Conservation (phyloP, 1,140 invertebrate species). For the Caenorhabditis tropicalis region DNA sequence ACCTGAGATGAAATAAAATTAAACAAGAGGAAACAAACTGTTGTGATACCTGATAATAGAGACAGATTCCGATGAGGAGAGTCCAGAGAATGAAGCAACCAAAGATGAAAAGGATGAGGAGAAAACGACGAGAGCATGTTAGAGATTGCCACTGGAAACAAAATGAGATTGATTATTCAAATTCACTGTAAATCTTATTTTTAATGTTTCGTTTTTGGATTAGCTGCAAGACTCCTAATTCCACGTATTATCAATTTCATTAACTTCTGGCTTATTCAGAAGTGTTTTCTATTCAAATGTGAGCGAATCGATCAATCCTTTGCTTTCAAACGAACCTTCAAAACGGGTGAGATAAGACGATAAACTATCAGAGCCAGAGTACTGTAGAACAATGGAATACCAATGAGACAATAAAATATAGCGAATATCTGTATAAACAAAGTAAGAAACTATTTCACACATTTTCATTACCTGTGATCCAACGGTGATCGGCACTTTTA, state of each 20-base stretch:
- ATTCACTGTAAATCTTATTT: no score
- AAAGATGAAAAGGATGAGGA: constrained; percentile 33
- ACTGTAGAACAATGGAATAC: constrained; percentile 56
- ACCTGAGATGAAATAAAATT: neutral
- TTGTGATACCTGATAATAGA: constrained; percentile 48
- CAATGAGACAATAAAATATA: constrained; percentile 52
- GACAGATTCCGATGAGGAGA: constrained; percentile 53
- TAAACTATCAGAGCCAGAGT: constrained; percentile 50
- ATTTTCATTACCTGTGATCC: constrained; percentile 49
- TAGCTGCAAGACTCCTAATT: no score
- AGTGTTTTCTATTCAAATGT: neutral
- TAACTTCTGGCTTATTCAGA: no score
- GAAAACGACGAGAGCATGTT: constrained; percentile 24
- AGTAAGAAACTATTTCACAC: neutral
- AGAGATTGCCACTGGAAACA: constrained; percentile 19
- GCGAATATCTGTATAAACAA: constrained; percentile 48
- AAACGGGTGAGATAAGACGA: constrained; percentile 44
- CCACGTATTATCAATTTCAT: no score
- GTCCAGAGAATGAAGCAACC: constrained; percentile 55
- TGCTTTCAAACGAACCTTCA: constrained; percentile 25
- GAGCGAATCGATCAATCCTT: neutral
- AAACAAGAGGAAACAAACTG: neutral
- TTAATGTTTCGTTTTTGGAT: no score
- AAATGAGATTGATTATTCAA: neutral
- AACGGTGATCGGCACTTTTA: constrained; percentile 46